Evolutionary conservation across 1,140 invertebrate species (phyloP), one percentile per base, ranked within the genome.

Genomic region (Adoxophyes honmai): DNA sequence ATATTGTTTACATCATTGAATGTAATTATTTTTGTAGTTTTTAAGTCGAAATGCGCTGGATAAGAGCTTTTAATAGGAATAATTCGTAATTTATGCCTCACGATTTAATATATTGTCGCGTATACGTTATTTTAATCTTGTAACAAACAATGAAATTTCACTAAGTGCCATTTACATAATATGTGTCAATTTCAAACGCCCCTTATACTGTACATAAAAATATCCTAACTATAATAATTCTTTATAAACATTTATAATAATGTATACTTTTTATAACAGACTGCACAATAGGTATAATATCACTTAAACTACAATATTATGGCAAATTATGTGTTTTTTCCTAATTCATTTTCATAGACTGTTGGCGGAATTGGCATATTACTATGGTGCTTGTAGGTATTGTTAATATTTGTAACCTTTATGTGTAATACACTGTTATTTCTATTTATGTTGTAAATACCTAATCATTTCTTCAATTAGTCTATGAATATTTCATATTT

Each of bases 61-160:
- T 48, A 71, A 61, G 58, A 66, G 68, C 68, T 75, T 70, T 73
- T 73, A 48, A 60, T 60, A 60, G 38, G 52, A 28, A 53, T 54
- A 59, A 54, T 16, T 55, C 51, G 14, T 59, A 60, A 55, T 53
- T 60, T 59, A 57, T 57, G 34, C 53, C 48, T 44, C 16, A 51
- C 18, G 39, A 44, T 11, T 1, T 44, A 44, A 21, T 18, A 48
- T 33, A 33, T 16, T 39, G 38, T 44, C 42, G 7, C 15, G 39
- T 44, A 44, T 44, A 42, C 39, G 8, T 42, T 42, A 18, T 44
- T 18, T 21, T 44, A 18, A 44, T 44, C 15, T 18, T 44, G n/a
- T 48, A 48, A 13, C 0, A 48, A 28, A 48, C 11, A 21, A 21
- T 28, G 2, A 48, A 21, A n/a, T 48, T 48, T 48, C 21, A 48